Evolutionary conservation across 2,797 vertebrate species (phyloP), one percentile per base, ranked within the genome.

Genomic region (Chiropotes sagulatus): DNA sequence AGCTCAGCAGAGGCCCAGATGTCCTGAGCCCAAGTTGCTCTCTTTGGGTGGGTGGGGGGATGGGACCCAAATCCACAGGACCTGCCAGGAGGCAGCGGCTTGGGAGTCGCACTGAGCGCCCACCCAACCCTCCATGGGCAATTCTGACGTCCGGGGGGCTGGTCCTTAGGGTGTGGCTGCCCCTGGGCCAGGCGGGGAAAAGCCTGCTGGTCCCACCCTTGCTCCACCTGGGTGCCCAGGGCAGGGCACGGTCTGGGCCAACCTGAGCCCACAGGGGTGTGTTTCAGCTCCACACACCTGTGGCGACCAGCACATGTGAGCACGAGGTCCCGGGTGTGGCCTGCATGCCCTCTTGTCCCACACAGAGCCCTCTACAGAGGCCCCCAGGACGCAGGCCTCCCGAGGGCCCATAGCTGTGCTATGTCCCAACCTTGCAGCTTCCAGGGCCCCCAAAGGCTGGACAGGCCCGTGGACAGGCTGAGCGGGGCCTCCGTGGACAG

Each of bases 21-120:
- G 13, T 48, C 95, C 89, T 58, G 70, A 80, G 96, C 94, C 94
- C 96, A 96, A 97, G 97, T 98, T 95, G 97, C 98, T 97, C 97
- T 98, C 98, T 96, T 97, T 36, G 72, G 41, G 58, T 46, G 48
- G 83, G 20, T 1, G 20, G 52, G 52, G 52, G 24, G 7, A 22
- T 19, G 0, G n/a, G 39, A 10, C 7, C 79, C n/a, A 46, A 39
- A 30, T 4, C 41, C 48, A 76, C 41, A 57, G 70, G 44, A 22
- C 72, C 30, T 0, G 61, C 61, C 30, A 64, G 61, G 7, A 17
- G 15, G 61, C 61, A 67, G 61, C 33, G 1, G 61, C 61, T n/a
- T 17, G 15, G 14, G 20, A 5, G 41, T 41, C 9, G 10, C 24
- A 17, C n/a, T 3, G 4, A 5, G 5, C 2, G 46, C 20, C 30